phyloP scores from a whole-genome alignment of 2,113 vertebrate species.

The Maccullochella peelii region DNA sequence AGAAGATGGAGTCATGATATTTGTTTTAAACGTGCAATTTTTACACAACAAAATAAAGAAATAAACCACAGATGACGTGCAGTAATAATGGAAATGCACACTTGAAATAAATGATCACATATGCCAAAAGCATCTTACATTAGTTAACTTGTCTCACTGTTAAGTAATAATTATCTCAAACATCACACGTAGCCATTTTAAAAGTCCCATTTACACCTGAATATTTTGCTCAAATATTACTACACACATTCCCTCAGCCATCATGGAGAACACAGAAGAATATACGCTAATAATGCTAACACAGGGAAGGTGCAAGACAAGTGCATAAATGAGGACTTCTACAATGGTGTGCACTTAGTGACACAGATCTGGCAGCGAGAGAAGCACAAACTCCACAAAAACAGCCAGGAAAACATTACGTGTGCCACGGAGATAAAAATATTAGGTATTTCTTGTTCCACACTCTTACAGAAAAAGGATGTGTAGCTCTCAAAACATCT shows the following conservation, averaged over 20 bases:
- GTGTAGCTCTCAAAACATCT: conserved; percentile 7
- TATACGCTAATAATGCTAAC: not conserved
- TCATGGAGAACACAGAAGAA: not conserved
- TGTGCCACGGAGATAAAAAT: conserved; percentile 46
- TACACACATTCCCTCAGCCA: not conserved
- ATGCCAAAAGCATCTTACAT: conserved; percentile 47
- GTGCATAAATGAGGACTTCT: conserved; percentile 25
- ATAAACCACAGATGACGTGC: conserved; percentile 26
- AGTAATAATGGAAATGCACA: conserved; percentile 27
- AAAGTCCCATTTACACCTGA: conserved; percentile 13
- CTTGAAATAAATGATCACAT: conserved; percentile 1
- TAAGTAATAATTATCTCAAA: conserved; percentile 7
- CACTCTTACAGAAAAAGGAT: conserved; percentile 38
- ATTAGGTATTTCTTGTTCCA: conserved; percentile 16
- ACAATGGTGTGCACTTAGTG: conserved; percentile 24
- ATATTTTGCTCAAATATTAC: not conserved
- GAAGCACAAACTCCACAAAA: not conserved
- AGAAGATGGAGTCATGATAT: not conserved
- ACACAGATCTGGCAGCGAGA: conserved; percentile 22
- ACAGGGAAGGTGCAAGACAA: not conserved
- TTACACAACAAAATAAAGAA: not conserved
- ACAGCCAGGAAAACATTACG: conserved; percentile 17
- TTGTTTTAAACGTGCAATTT: conserved; percentile 33
- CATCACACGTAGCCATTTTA: not conserved
- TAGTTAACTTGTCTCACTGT: not conserved